A percentile compares a stretch with the other conserved stretches of the same genome.
Evolutionary conservation across 1,140 invertebrate genomes (phyloP).

Genomic region (Eriosoma lanigerum): DNA sequence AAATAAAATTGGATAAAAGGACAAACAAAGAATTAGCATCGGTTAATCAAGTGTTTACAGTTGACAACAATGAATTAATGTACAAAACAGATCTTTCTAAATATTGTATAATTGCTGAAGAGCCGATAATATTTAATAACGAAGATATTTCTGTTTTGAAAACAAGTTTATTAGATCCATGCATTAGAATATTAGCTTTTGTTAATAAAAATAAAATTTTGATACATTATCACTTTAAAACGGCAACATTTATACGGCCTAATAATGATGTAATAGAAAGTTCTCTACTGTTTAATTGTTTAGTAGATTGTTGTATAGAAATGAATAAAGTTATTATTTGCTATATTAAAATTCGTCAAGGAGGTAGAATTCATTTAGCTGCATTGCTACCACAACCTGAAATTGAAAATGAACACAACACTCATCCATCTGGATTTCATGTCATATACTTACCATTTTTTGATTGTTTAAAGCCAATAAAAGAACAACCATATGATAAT

Average conservation of each 20-base stretch:
- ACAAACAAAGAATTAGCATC: conserved; percentile 30
- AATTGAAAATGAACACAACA: conserved; percentile 7
- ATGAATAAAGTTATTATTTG: conserved; percentile 45
- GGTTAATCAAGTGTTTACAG: conserved; percentile 3
- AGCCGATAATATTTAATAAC: conserved; percentile 24
- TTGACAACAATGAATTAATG: conserved; percentile 29
- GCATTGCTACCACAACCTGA: conserved; percentile 41
- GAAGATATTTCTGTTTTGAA: conserved; percentile 34
- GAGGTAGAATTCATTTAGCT: conserved; percentile 23
- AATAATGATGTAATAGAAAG: conserved; percentile 8
- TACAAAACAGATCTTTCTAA: conserved; percentile 35
- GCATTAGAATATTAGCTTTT: conserved; percentile 46
- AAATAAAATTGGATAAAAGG: conserved; percentile 36
- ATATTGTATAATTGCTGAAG: neutral
- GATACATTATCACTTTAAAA: conserved; percentile 27
- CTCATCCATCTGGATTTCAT: conserved; percentile 41
- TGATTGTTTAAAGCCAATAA: conserved; percentile 33
- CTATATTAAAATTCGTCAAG: conserved; percentile 24
- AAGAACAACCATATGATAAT: neutral
- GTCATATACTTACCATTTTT: conserved; percentile 40
- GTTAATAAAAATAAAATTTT: conserved; percentile 19
- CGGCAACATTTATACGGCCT: conserved; percentile 20
- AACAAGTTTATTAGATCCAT: neutral
- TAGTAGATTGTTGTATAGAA: conserved; percentile 32
- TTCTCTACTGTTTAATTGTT: neutral